phyloP scores from a whole-genome alignment of 2,888 invertebrate genomes.

The Lasioglossum figueresi region DNA sequence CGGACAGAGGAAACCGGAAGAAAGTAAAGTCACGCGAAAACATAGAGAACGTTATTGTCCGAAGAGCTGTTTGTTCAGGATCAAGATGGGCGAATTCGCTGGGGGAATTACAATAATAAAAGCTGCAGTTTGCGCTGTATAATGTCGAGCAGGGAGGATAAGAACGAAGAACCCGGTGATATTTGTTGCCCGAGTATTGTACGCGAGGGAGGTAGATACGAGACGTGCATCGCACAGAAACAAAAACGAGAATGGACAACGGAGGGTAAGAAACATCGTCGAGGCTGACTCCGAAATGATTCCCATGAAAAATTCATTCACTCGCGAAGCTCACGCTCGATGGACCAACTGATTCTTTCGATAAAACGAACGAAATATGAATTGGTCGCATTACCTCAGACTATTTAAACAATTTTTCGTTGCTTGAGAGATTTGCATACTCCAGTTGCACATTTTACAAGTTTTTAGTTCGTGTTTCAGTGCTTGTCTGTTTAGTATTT shows the following conservation, averaged over 20 bases:
- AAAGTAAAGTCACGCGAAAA: not conserved
- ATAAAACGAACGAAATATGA: not conserved
- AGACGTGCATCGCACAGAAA: conserved; percentile 2
- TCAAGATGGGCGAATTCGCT: not conserved
- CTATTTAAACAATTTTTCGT: not conserved
- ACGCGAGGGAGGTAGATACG: conserved; percentile 51
- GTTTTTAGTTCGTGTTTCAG: not conserved
- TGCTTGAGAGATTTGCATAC: not conserved
- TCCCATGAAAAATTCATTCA: not conserved
- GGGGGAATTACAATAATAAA: not conserved
- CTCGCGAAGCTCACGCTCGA: not conserved
- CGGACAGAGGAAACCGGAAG: not conserved
- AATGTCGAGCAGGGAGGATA: not conserved
- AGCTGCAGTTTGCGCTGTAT: not conserved
- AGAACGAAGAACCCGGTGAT: not conserved
- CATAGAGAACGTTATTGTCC: not conserved
- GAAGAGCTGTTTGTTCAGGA: not conserved
- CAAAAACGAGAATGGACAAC: not conserved
- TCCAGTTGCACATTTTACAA: not conserved
- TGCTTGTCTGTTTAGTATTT: not conserved
- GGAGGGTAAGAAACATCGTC: not conserved
- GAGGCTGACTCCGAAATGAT: conserved; percentile 3
- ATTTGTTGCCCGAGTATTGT: conserved; percentile 12
- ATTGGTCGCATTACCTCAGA: not conserved
- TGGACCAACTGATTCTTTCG: not conserved